These are phyloP conservation scores for Thinocorus orbignyianus DNA, from an alignment of 2,113 vertebrate genomes.

Conservation along the genomic window DNA sequence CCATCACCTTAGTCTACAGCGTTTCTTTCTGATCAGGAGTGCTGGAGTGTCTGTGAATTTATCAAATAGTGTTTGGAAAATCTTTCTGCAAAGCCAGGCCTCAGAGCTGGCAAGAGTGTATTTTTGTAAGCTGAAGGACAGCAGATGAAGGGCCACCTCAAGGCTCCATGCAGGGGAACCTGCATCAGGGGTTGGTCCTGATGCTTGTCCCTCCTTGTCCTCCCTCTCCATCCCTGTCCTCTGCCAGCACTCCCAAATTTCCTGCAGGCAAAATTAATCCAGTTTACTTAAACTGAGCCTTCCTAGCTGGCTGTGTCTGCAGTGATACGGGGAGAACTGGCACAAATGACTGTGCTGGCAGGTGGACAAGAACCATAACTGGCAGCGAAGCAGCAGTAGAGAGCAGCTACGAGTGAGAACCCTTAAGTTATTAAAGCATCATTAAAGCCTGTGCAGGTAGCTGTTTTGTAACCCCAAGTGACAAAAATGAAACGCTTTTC, in stretches of 20 bases:
- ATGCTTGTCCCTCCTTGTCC: not conserved
- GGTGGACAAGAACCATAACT: not conserved
- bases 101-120: not conserved
- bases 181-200: not conserved
- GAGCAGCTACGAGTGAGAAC: not conserved
- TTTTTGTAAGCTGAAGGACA: not conserved
- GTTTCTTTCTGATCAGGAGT: rapidly evolving
- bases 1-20: not conserved
- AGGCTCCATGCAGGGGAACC: not conserved
- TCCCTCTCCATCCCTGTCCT: not conserved
- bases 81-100: not conserved
- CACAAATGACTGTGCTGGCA: not conserved
- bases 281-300: not conserved
- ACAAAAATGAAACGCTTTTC: not conserved
- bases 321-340: not conserved
- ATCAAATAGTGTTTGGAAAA: not conserved
- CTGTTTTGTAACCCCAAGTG: not conserved
- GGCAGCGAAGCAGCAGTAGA: not conserved
- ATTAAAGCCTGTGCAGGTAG: not conserved
- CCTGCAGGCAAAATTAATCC: not conserved
- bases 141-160: not conserved
- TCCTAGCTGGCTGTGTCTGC: not conserved
- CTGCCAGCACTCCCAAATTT: not conserved
- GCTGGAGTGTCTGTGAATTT: not conserved
- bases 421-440: not conserved